A percentile compares a stretch with the other conserved stretches of the same genome.
phyloP scores from a whole-genome alignment of 1,140 invertebrate species.

The Mamestra configurata region DNA sequence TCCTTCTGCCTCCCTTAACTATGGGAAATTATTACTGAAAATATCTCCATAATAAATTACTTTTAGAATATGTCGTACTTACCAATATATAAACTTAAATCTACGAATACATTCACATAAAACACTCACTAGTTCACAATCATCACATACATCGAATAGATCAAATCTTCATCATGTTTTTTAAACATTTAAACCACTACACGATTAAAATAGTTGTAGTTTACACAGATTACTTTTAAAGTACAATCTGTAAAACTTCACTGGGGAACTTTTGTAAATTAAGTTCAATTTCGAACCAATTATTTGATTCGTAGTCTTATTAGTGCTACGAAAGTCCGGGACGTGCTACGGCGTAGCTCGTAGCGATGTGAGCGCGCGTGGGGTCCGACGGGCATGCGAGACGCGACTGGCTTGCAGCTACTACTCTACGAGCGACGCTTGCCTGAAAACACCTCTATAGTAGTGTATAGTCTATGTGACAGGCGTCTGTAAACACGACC shows the following conservation, averaged over 20 bases:
- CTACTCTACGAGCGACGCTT: conserved; percentile 52
- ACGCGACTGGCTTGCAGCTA: conserved; percentile 64
- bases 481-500: conserved; percentile 58
- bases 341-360: conserved; percentile 73
- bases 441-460: conserved; percentile 67
- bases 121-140: conserved; percentile 29
- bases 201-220: not conserved
- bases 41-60: not conserved
- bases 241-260: conserved; percentile 1
- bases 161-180: conserved; percentile 39
- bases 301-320: not conserved
- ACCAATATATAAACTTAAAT: conserved; percentile 13
- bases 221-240: conserved; percentile 35
- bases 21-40: not conserved
- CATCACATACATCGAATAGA: conserved; percentile 13
- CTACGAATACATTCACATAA: not conserved
- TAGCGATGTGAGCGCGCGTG: conserved; percentile 59
- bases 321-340: conserved; percentile 22
- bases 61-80: not conserved
- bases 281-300: not conserved
- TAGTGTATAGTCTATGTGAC: conserved; percentile 25
- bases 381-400: conserved; percentile 61
- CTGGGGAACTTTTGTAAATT: conserved; percentile 28
- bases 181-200: conserved; percentile 49
- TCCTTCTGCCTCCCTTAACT: not conserved